Base-by-base conservation (phyloP, 1,140 invertebrate species). In the Drosophila auraria region DNA sequence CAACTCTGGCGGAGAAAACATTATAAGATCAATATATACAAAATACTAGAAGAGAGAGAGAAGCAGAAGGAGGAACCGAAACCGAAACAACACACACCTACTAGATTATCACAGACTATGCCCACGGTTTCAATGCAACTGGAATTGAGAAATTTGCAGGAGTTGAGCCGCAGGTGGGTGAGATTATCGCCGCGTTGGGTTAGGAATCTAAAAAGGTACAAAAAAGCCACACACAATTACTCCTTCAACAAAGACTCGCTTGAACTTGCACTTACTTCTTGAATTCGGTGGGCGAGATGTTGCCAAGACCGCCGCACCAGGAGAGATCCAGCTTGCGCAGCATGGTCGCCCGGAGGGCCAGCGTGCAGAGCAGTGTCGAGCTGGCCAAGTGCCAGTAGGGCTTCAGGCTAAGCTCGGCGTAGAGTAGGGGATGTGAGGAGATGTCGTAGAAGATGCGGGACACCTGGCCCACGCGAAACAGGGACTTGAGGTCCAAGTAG, bases 281-380 rank as follows among this genome's bases (percentile, higher is more conserved):
- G 27, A 87, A 91, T 58, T 92, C 90, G 54, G 90, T 92, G 50
- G 92, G 87, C 42, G 91, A 92, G 44, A 93, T 64, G 33, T 84
- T 76, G 56, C 94, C 93, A 89, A 97, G 95, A 71, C 95, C 96
- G n/a, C 97, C 97, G 93, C 97, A 98, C 97, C 97, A 98, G 0
- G 97, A 97, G 1, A 98, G 91, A 94, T 98, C 97, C 14, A 98
- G 83, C 92, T 96, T 96, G 80, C 96, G 95, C 15, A 98, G 92
- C 91, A 95, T 95, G 71, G 95, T 94, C 92, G 96, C 97, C 65
- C 95, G 80, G 83, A 80, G 75, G 5, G 87, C 91, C 60, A 93
- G 64, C 0, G 91, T 92, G 27, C 83, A 89, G 8, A 93, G 38
- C 7, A 93, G 61, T 44, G 91, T 87, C 4, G 94, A 93, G 78